phyloP scores from a whole-genome alignment of 37 sponge, comb jelly and placozoan species.

The Lycopodina hypogea region DNA sequence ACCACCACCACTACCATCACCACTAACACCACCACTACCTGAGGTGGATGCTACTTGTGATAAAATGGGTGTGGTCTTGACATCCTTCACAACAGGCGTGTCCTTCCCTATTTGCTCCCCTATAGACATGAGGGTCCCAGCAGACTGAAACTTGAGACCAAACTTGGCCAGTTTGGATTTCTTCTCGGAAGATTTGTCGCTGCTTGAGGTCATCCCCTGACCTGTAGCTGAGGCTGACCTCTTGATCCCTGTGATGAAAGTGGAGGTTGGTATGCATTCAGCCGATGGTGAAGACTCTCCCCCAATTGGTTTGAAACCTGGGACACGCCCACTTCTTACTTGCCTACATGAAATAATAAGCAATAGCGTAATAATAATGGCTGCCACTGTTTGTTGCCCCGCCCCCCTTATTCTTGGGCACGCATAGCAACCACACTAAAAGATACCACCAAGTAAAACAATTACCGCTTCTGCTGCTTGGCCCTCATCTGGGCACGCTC shows the following conservation, averaged over 20 bases:
- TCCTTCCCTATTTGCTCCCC: constrained; percentile 16
- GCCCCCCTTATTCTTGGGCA: too few relatives aligned
- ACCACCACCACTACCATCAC: neutral
- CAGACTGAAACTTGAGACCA: constrained; percentile 64
- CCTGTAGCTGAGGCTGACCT: neutral
- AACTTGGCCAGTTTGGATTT: constrained; percentile 35
- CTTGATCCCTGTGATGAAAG: neutral
- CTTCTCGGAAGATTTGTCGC: constrained; percentile 28
- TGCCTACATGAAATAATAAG: neutral
- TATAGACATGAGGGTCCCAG: constrained; percentile 42
- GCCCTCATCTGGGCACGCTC: constrained; percentile 62
- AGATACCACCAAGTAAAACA: too few relatives aligned
- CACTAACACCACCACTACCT: neutral
- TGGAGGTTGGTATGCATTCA: too few relatives aligned
- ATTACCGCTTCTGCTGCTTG: neutral
- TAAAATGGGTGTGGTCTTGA: neutral
- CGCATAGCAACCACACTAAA: too few relatives aligned
- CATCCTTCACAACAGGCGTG: neutral
- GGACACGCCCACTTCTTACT: constrained; percentile 13
- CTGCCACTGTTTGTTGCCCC: too few relatives aligned
- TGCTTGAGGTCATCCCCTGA: constrained; percentile 11
- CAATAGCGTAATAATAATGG: too few relatives aligned
- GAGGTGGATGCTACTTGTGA: neutral
- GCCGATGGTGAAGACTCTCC: neutral
- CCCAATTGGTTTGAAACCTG: constrained; percentile 51